These are phyloP conservation scores for Aethes cnicana DNA, from an alignment of 2,888 invertebrate species.

Conservation along the genomic window DNA sequence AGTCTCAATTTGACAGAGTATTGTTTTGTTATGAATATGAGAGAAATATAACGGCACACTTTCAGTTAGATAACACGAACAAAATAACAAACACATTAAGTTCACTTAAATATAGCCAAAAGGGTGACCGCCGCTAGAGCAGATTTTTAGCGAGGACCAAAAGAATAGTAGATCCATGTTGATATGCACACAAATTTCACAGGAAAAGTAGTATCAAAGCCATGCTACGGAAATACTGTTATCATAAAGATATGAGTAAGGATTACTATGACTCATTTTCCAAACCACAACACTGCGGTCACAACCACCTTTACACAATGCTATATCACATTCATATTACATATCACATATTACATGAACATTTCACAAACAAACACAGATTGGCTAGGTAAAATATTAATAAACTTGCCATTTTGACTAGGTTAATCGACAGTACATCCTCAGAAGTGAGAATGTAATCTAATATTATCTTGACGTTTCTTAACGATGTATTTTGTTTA, in stretches of 20 bases:
- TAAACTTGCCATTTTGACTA: conserved; percentile 14
- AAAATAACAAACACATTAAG: no score
- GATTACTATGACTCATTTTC: conserved; percentile 12
- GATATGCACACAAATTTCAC: neutral
- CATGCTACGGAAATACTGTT: conserved; percentile 2
- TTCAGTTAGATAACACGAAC: no score
- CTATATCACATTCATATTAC: neutral
- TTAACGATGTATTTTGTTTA: conserved; percentile 19
- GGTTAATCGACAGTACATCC: conserved; percentile 6
- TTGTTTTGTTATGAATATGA: no score
- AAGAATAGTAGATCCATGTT: no score
- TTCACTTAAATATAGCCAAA: no score
- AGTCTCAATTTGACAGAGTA: no score
- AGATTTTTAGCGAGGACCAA: no score
- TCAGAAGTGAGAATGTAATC: conserved; percentile 13
- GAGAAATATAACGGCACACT: no score
- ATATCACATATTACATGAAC: no score
- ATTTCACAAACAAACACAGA: no score
- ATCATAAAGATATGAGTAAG: conserved; percentile 7
- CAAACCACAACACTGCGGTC: conserved; percentile 14
- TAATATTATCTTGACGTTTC: conserved; percentile 29
- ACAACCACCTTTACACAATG: neutral
- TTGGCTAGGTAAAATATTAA: neutral
- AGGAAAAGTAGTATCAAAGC: neutral
- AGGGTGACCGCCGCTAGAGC: no score